Conservation (phyloP, 2,113 vertebrate species). For the Tor tambroides region DNA sequence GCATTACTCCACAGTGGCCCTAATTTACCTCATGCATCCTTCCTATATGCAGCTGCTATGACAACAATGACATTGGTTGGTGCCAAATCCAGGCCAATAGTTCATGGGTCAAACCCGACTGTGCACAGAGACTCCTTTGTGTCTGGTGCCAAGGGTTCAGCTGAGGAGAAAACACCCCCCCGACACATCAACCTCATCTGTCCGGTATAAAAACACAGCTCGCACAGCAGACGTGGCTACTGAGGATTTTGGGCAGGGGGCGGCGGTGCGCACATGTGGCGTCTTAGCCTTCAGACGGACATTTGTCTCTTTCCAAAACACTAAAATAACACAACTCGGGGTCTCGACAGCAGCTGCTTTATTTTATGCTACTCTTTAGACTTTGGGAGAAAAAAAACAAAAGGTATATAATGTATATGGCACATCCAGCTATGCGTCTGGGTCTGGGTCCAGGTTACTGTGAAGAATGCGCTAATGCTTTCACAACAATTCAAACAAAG, state of each 20-base stretch:
- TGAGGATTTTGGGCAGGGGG: constrained; percentile 30
- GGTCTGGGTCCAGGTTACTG: neutral
- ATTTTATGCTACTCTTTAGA: neutral
- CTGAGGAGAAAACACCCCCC: constrained; percentile 60
- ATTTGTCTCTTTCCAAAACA: constrained; percentile 22
- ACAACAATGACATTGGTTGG: constrained; percentile 9
- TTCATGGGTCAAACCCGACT: constrained; percentile 30
- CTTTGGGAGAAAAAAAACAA: neutral
- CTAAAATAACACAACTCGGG: constrained; percentile 33
- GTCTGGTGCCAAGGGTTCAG: constrained; percentile 64
- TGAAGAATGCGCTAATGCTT: neutral
- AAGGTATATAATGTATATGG: constrained; percentile 1
- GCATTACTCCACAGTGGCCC: neutral
- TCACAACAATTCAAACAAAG: neutral
- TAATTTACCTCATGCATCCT: neutral
- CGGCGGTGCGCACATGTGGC: constrained; percentile 39
- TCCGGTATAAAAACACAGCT: constrained; percentile 35
- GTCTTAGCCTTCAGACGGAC: constrained; percentile 23
- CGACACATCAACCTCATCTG: constrained; percentile 18
- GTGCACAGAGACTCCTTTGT: constrained; percentile 59
- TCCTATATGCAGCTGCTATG: constrained; percentile 29
- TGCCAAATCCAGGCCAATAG: constrained; percentile 9
- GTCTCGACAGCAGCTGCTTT: constrained; percentile 14
- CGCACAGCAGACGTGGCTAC: constrained; percentile 24
- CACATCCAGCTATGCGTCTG: neutral